Evolutionary conservation across 2,888 invertebrate genomes (phyloP).

Genomic region (Ochropacha duplaris): DNA sequence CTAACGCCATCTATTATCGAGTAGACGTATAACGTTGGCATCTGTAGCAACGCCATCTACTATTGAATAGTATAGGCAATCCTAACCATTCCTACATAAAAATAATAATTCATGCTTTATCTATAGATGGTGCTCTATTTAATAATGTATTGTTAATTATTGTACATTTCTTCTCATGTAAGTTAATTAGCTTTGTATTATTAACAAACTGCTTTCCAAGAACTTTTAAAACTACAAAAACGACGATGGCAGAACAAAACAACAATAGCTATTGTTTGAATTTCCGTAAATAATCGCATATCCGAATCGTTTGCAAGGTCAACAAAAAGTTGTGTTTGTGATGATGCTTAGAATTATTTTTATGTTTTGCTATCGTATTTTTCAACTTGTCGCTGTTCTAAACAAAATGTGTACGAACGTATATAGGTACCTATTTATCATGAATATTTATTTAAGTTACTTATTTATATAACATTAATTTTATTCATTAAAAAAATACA

Average conservation of each 20-base stretch:
- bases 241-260: not conserved
- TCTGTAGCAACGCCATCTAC: slow-evolving; percentile 24
- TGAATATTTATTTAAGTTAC: too few species aligned
- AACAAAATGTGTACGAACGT: too few species aligned
- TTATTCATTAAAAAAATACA: too few species aligned
- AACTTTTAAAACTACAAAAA: not conserved
- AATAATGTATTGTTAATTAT: too few species aligned
- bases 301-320: not conserved
- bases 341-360: too few species aligned
- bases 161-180: not conserved
- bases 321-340: not conserved
- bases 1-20: not conserved
- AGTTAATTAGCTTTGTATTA: not conserved
- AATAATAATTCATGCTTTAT: not conserved
- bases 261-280: not conserved
- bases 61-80: slow-evolving; percentile 11
- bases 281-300: not conserved
- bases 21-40: not conserved
- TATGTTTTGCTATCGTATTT: too few species aligned
- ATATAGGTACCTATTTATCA: too few species aligned
- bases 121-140: too few species aligned
- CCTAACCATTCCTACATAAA: not conserved
- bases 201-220: not conserved
- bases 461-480: too few species aligned
- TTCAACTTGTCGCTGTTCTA: too few species aligned